These are phyloP conservation scores for Onychomys arenicola DNA, from an alignment of 2,797 vertebrate species.

Conservation along the genomic window DNA sequence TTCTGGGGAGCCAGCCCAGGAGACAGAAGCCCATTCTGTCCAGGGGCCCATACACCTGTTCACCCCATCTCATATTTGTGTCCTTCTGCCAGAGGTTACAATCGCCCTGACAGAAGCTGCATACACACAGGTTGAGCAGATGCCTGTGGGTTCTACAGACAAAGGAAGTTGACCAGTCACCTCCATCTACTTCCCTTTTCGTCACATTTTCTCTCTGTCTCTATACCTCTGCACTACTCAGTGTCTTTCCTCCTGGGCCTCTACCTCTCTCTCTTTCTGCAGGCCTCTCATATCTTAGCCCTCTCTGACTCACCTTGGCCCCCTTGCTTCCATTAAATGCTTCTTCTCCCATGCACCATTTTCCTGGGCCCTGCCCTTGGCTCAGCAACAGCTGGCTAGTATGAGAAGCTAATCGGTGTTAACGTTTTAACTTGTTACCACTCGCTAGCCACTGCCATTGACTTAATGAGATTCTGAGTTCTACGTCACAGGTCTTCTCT, in stretches of 20 bases:
- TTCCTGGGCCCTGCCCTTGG: slow-evolving; percentile 61
- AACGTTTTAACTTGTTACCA: slow-evolving; percentile 68
- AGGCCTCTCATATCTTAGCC: neutral
- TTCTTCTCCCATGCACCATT: neutral
- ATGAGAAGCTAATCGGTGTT: slow-evolving; percentile 69
- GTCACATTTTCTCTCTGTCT: neutral
- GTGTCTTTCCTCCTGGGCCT: neutral
- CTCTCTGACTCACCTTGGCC: slow-evolving; percentile 20
- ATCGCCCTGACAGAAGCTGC: neutral
- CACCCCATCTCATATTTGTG: neutral
- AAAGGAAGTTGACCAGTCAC: neutral
- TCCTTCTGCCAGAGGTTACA: neutral
- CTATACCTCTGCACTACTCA: neutral
- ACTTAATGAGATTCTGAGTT: slow-evolving; percentile 74
- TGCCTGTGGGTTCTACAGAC: neutral
- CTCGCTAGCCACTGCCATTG: slow-evolving; percentile 56
- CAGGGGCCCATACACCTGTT: neutral
- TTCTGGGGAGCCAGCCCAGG: neutral
- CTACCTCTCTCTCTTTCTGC: neutral
- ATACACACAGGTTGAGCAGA: neutral
- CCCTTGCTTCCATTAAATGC: neutral
- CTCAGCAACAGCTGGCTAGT: slow-evolving; percentile 59
- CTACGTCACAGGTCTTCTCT: slow-evolving; percentile 59
- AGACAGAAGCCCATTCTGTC: neutral
- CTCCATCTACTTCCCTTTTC: neutral